phyloP scores from a whole-genome alignment of 2,888 invertebrate genomes.

The Scrobipalpa atriplicella region DNA sequence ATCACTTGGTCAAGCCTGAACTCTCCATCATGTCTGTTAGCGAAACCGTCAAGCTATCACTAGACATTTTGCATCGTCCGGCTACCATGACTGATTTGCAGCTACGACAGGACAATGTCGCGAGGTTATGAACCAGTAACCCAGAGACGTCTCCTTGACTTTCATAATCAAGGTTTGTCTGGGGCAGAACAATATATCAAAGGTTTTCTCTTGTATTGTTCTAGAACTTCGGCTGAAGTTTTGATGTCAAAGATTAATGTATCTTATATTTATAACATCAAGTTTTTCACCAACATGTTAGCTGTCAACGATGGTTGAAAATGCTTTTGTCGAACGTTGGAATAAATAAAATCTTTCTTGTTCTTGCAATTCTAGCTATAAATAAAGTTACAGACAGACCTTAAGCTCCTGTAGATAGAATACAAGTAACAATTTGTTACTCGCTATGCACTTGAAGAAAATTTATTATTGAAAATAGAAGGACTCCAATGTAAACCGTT shows the following conservation, averaged over 20 bases:
- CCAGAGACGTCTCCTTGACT: constrained; percentile 7
- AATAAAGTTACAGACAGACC: too few species aligned
- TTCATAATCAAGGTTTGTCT: constrained; percentile 19
- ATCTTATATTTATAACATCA: too few species aligned
- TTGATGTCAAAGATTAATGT: neutral
- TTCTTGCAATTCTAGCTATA: too few species aligned
- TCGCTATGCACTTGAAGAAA: too few species aligned
- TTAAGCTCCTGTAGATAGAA: too few species aligned
- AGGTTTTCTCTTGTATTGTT: constrained; percentile 15
- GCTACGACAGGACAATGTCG: neutral
- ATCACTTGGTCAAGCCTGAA: constrained; percentile 17
- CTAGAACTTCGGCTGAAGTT: neutral
- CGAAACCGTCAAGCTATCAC: constrained; percentile 7
- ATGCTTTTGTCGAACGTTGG: too few species aligned
- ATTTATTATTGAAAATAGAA: too few species aligned
- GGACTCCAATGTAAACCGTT: too few species aligned
- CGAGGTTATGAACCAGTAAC: constrained; percentile 16
- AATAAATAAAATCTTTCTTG: too few species aligned
- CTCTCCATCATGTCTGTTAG: neutral
- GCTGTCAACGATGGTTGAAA: too few species aligned
- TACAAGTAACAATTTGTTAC: too few species aligned
- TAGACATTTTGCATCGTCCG: neutral
- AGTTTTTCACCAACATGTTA: too few species aligned
- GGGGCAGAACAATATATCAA: constrained; percentile 21
- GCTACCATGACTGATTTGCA: neutral